phyloP scores from a whole-genome alignment of 2,797 vertebrate species.

The Hippocampus kuda region DNA sequence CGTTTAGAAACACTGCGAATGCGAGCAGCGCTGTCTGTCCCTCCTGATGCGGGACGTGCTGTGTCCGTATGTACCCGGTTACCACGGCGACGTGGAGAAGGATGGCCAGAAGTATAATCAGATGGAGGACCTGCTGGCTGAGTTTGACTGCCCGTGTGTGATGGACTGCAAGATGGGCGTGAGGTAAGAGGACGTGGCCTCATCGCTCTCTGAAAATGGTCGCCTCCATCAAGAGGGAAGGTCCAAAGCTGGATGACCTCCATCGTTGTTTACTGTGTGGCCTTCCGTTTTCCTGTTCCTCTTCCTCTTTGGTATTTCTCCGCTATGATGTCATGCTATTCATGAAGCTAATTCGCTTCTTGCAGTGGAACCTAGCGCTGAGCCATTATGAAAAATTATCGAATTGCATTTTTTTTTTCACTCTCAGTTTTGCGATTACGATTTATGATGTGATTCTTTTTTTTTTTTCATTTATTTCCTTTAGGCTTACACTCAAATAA shows the following conservation, averaged over 20 bases:
- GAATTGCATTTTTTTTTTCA: too few relatives aligned
- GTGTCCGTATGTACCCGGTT: conserved; percentile 83
- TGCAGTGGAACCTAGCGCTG: too few relatives aligned
- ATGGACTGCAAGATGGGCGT: conserved; percentile 99
- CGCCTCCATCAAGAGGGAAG: too few relatives aligned
- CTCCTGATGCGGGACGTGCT: conserved; percentile 87
- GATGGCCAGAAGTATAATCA: conserved; percentile 96
- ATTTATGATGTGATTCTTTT: too few relatives aligned
- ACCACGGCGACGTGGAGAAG: conserved; percentile 90
- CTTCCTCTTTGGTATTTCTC: not conserved
- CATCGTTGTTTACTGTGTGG: not conserved
- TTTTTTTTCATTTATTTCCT: too few relatives aligned
- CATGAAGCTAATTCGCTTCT: not conserved
- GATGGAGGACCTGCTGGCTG: conserved; percentile 96
- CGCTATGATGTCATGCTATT: not conserved
- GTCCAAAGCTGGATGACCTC: not conserved
- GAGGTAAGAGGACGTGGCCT: conserved; percentile 68
- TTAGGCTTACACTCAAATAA: too few relatives aligned
- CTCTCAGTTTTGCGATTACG: too few relatives aligned
- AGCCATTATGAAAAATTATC: too few relatives aligned
- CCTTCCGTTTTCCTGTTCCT: not conserved
- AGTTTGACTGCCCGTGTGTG: conserved; percentile 89
- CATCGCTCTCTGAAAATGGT: not conserved
- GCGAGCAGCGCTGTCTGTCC: conserved; percentile 90
- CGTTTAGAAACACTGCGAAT: conserved; percentile 88